A percentile compares a stretch with the other conserved stretches of the same genome.
Conservation (phyloP, 2,888 invertebrate genomes). For the Cheilosia pagana region DNA sequence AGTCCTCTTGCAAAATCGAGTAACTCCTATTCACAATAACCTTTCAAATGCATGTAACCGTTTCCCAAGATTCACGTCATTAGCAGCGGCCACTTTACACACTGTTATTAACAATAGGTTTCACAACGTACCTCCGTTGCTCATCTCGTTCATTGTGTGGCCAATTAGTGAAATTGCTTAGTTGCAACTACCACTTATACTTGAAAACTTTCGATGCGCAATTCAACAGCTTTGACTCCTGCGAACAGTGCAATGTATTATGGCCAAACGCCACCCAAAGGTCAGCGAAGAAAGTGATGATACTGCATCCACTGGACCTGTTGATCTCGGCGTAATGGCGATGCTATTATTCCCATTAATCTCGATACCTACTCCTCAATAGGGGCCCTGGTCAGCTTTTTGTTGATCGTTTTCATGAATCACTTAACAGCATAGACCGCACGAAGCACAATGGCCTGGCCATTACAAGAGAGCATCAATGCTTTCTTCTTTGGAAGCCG, state of each 20-base stretch:
- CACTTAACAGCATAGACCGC: constrained; percentile 1
- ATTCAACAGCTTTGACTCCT: constrained; percentile 6
- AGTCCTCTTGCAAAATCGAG: no score
- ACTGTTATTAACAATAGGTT: no score
- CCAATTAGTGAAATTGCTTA: not conserved
- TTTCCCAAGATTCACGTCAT: no score
- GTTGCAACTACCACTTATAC: not conserved
- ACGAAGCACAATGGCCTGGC: constrained; percentile 35
- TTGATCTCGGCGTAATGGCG: constrained; percentile 8
- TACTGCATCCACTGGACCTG: constrained; percentile 27
- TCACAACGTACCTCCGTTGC: no score
- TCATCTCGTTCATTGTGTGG: no score
- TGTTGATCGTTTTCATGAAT: constrained; percentile 32
- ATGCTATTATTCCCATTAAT: constrained; percentile 23
- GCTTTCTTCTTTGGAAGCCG: constrained; percentile 27
- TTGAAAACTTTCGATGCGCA: constrained; percentile 1
- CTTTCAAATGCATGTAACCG: no score
- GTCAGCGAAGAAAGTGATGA: constrained; percentile 50
- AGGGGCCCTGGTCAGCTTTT: not conserved
- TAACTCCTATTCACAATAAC: no score
- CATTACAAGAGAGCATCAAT: constrained; percentile 25
- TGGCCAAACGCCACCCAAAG: constrained; percentile 10
- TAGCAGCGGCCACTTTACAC: no score
- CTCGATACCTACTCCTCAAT: constrained; percentile 13
- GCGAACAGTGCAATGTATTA: not conserved